Evolutionary conservation across 2,888 invertebrate genomes (phyloP), one percentile per base, ranked within the genome.

Genomic region (Ceriagrion tenellum): DNA sequence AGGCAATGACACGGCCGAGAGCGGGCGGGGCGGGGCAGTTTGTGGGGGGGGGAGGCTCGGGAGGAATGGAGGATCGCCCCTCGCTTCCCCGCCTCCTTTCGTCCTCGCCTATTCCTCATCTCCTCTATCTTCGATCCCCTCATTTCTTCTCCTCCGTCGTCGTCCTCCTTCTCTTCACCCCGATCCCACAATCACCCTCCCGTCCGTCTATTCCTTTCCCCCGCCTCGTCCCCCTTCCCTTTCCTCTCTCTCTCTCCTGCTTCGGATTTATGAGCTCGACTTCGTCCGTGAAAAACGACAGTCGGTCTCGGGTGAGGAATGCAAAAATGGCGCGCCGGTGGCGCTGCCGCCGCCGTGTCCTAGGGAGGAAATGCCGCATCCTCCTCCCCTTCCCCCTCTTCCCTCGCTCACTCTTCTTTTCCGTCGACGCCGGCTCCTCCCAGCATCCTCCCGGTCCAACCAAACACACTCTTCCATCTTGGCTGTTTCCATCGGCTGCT

Each of bases 231-330:
- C 23, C 13, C 59, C 4, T 47, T 90, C 55, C 30, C 90, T 8
- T 59, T 35, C 40, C 90, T 8, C 23, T 59, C 13, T 18, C 40
- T 63, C 91, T 10, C 40, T 40, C 40, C 63, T 63, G 30, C 63
- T 47, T 69, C 81, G 63, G 63, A 91, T 91, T 91, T 91, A 91
- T 55, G 91, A 91, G 63, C 40, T 26, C 91, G 56, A 8, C 56
- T 47, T 55, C 55, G 89, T 47, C 8, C n/a, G 89, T 26, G 26
- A 89, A 55, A 55, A 89, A 55, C 35, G 81, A 35, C 3, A 81
- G 35, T n/a, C 69, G 69, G 26, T n/a, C 26, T 88, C 89, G 89
- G 63, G 40, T 40, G 91, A 91, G 63, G 91, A 91, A 91, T 91
- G 91, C 91, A 91, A 63, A 91, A 69, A 63, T 91, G 91, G 63